Conservation (phyloP, 1,140 invertebrate genomes). For the Adelges cooleyi region DNA sequence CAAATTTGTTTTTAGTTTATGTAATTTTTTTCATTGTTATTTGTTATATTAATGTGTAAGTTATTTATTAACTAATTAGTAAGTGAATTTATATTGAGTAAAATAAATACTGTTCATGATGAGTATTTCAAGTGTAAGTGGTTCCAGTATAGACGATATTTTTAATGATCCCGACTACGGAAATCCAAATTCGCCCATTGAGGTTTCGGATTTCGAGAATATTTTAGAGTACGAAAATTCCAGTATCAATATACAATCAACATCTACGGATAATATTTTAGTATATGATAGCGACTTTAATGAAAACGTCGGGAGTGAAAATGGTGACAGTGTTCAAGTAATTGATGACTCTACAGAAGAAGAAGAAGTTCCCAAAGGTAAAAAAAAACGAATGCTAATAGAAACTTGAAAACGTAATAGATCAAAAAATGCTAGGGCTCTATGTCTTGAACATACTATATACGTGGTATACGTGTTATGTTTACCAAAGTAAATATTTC, state of each 20-base stretch:
- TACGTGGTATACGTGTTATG: background rate
- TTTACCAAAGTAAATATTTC: background rate
- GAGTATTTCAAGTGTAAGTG: constrained; percentile 6
- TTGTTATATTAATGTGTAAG: background rate
- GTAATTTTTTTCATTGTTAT: too few species aligned
- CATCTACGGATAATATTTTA: background rate
- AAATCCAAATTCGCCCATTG: constrained; percentile 3
- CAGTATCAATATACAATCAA: background rate
- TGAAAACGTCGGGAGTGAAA: background rate
- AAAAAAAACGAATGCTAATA: background rate
- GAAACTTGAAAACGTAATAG: constrained; percentile 3
- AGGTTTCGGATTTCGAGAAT: constrained; percentile 1
- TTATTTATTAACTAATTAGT: background rate
- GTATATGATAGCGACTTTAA: background rate
- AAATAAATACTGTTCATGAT: background rate
- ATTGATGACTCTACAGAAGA: background rate
- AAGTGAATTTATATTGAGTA: background rate
- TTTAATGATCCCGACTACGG: constrained; percentile 1
- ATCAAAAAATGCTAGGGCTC: background rate
- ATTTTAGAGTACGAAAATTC: background rate
- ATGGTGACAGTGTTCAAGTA: background rate
- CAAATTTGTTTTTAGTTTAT: too few species aligned
- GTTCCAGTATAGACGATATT: background rate
- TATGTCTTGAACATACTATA: background rate
- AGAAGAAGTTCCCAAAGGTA: constrained; percentile 3